A percentile compares a stretch with the other conserved stretches of the same genome.
Conservation (phyloP, 2,113 vertebrate species). For the Climacteris rufus region DNA sequence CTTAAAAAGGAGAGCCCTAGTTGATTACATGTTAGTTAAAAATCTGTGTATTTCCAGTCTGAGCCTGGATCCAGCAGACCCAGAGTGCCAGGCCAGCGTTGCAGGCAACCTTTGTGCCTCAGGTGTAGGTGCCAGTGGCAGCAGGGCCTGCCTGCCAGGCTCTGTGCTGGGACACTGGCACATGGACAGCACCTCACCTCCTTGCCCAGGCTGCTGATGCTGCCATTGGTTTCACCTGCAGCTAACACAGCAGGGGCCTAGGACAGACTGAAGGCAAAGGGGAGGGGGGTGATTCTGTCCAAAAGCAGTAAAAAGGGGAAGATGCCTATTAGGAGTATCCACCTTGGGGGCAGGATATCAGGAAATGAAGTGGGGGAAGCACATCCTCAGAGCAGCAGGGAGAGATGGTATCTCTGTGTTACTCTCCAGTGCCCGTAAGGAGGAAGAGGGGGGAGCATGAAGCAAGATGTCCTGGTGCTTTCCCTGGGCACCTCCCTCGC, state of each 20-base stretch:
- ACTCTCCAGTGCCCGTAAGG: neutral
- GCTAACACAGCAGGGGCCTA: neutral
- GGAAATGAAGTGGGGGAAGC: neutral
- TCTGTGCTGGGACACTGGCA: neutral
- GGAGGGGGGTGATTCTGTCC: neutral
- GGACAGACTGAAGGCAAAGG: neutral
- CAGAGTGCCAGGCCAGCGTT: neutral
- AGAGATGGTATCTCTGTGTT: accelerated
- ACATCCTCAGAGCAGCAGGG: accelerated
- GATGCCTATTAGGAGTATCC: neutral
- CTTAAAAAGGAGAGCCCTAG: neutral
- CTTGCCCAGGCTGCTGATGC: neutral
- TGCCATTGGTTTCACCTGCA: neutral
- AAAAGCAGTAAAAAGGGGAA: neutral
- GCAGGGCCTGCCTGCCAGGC: accelerated
- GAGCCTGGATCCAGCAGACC: neutral
- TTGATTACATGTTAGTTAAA: neutral
- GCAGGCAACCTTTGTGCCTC: neutral
- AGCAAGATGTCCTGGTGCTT: neutral
- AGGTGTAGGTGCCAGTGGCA: accelerated
- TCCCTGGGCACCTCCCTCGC: neutral
- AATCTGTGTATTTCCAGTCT: neutral
- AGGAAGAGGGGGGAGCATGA: neutral
- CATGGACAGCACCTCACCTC: neutral
- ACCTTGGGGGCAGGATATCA: neutral